Base-by-base conservation (phyloP, 2,888 invertebrate species). In the Chrysina gloriosa region DNA sequence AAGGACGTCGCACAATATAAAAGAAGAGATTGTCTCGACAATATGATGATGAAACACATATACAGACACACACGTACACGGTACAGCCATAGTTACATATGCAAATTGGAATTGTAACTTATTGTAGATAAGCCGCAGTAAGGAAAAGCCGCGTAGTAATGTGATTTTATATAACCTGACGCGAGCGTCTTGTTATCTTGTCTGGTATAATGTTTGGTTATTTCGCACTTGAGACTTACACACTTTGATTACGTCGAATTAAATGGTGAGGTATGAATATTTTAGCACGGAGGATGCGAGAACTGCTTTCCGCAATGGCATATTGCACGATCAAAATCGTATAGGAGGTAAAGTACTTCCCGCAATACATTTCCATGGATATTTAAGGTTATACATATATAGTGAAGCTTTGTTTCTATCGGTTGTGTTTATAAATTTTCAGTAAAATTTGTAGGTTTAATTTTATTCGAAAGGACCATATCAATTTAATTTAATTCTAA, bases 31-130 rank as follows among this genome's bases (percentile, higher is more conserved):
- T 58, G 66, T 58, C 34, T 29, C 66, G 66, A 47, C 66, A 66
- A 66, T 66, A 66, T 66, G 66, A 61, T 61, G 58, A 61, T 61
- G 42, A 42, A 61, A 61, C 58, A 61, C 42, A 65, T 36, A 25
- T 52, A 52, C 14, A 52, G 19, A 52, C 16, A 52, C 31, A 31
- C 31, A 52, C 52, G 31, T 52, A 65, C 52, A 29, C 16, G 52
- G 69, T 71, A 73, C 71, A 76, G 74, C 75, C 79, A 77, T 81
- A 79, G 81, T 83, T 83, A 83, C 81, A 80, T 83, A 83, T 83
- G 83, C 82, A 83, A 82, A 83, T 83, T 82, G 83, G 80, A 79
- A 79, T 76, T 77, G 79, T 79, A 80, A 82, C 81, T 82, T 81
- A 81, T 82, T 81, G 81, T 80, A 76, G 70, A 73, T 72, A 72